These are phyloP conservation scores for Junco hyemalis DNA, from an alignment of 2,113 vertebrate species.

Conservation along the genomic window DNA sequence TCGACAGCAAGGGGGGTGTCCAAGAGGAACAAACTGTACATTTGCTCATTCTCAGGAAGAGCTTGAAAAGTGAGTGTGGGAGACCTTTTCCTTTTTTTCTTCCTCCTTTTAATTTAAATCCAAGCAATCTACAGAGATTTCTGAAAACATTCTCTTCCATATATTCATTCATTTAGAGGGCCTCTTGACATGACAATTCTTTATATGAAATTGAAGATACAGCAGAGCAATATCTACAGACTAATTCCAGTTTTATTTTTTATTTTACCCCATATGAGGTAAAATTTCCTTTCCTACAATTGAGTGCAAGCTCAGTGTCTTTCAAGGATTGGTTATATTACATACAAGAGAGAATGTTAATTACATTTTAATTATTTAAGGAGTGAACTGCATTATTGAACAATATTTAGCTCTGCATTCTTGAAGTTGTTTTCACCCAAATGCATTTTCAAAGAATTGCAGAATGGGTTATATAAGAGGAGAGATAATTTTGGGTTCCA, in stretches of 20 bases:
- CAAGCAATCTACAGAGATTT: neutral
- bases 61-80: conserved; percentile 89
- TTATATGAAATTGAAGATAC: neutral
- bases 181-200: neutral
- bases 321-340: neutral
- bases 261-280: neutral
- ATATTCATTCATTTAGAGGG: neutral
- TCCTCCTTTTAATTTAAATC: neutral
- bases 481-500: neutral
- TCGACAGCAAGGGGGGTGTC: conserved; percentile 93
- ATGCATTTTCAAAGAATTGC: neutral
- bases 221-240: neutral
- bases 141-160: neutral
- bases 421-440: neutral
- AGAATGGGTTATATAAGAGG: neutral
- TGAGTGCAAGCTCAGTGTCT: neutral
- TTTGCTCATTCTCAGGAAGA: conserved; percentile 98
- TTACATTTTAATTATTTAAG: neutral
- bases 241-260: neutral
- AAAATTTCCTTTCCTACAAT: neutral
- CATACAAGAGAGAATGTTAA: neutral
- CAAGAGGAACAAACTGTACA: conserved; percentile 92
- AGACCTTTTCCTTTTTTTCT: neutral
- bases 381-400: neutral
- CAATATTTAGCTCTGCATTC: neutral